Base-by-base conservation (phyloP, 1,140 invertebrate species). In the Meloidogyne floridensis region DNA sequence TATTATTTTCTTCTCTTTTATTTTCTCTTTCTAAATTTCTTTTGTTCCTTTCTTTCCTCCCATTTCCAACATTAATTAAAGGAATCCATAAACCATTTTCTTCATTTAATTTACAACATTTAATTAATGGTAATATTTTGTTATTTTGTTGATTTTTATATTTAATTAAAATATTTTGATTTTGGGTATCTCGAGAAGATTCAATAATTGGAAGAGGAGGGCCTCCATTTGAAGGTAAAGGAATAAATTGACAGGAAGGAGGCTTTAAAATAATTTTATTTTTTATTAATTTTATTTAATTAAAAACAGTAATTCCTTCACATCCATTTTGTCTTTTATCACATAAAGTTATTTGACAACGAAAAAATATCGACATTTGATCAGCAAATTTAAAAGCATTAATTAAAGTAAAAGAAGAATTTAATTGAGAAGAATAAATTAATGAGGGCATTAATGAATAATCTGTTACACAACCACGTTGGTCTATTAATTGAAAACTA, bases 331-430 rank as follows among this genome's bases (percentile, higher is more conserved):
- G 82, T 11, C 53, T 56, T 70, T 86, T 83, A 15, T 72, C 18
- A 65, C 86, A 86, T n/a, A 86, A 56, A 47, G 86, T 86, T 54
- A 86, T 87, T 73, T 86, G 86, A 72, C 86, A 86, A 65, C 53
- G 75, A 65, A 84, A 84, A 74, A 54, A 87, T 11, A 86, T 83
- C 51, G 87, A 71, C 86, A 87, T 87, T 78, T 86, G 86, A 72
- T 86, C 86, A 56, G 86, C 86, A 84, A 87, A 86, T 73, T 87
- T 86, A 72, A 86, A 86, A 8, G 86, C 84, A 51, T 72, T 80
- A 51, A 87, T 87, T 51, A 84, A 80, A 11, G 84, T 77, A 69
- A 82, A 86, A 71, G 84, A 83, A 47, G 56, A 75, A 43, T 81
- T 86, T 56, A 86, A 74, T 32, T 81, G 42, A 59, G 59, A 18